Conservation (phyloP, 37 sponge, comb jelly and placozoan genomes). For the Mnemiopsis leidyi region DNA sequence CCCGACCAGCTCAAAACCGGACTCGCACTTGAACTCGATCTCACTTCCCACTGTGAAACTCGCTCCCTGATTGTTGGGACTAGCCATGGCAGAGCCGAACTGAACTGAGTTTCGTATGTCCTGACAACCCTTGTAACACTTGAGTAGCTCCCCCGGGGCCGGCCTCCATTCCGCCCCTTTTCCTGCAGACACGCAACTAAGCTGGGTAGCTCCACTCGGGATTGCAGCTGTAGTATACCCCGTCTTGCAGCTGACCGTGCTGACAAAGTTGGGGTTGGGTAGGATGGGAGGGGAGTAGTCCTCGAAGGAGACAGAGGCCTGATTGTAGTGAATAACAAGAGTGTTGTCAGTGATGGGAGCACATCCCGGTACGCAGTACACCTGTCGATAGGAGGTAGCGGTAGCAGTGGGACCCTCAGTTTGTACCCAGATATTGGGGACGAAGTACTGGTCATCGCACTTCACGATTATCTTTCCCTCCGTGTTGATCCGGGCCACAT, state of each 20-base stretch:
- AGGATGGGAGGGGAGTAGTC: conserved; percentile 29
- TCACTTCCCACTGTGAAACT: neutral
- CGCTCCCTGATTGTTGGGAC: neutral
- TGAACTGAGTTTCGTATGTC: neutral
- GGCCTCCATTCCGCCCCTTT: neutral
- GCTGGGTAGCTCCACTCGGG: neutral
- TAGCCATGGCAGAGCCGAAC: neutral
- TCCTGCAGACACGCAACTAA: neutral
- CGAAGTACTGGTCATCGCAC: conserved; percentile 27
- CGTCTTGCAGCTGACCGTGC: neutral
- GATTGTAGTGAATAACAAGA: neutral
- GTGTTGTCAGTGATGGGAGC: neutral
- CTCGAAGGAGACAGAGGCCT: neutral
- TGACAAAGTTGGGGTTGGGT: neutral
- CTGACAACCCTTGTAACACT: conserved; percentile 10
- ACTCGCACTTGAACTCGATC: neutral
- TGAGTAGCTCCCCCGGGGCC: neutral
- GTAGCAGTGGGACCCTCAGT: neutral
- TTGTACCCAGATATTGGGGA: conserved; percentile 26
- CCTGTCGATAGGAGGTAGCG: neutral
- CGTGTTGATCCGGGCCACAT: neutral
- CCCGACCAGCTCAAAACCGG: conserved; percentile 8
- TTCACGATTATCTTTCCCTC: neutral
- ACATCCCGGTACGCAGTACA: conserved; percentile 15
- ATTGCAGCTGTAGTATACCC: neutral